phyloP scores from a whole-genome alignment of 2,797 vertebrate species.

The Chaunax sp. region DNA sequence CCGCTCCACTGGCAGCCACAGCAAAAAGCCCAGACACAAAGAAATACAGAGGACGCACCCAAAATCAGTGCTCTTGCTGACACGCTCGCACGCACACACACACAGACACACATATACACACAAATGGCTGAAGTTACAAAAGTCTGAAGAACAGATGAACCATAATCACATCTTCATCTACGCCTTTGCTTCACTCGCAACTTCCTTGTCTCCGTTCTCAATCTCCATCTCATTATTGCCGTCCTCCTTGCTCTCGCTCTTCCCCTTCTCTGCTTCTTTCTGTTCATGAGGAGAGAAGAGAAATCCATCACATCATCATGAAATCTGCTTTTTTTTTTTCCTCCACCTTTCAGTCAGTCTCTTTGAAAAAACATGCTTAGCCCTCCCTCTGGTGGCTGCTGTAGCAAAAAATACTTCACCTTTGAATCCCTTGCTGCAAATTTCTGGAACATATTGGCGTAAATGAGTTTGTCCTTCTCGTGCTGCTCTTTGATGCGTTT shows the following conservation, averaged over 20 bases:
- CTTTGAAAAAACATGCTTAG: neutral
- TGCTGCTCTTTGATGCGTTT: slow-evolving; percentile 92
- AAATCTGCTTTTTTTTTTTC: neutral
- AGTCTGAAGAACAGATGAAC: slow-evolving; percentile 66
- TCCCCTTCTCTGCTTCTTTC: slow-evolving; percentile 74
- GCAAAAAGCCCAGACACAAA: slow-evolving; percentile 61
- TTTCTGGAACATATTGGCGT: slow-evolving; percentile 98
- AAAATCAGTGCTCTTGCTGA: slow-evolving; percentile 54
- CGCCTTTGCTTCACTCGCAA: slow-evolving; percentile 53
- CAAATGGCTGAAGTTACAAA: slow-evolving; percentile 73
- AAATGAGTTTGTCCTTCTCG: slow-evolving; percentile 94
- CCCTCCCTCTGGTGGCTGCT: slow-evolving; percentile 54
- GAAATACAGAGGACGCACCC: slow-evolving; percentile 52
- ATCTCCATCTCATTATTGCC: slow-evolving; percentile 65
- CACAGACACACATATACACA: too few relatives aligned
- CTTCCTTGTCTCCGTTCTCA: slow-evolving; percentile 63
- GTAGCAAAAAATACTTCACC: slow-evolving; percentile 75
- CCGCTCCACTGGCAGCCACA: slow-evolving; percentile 66
- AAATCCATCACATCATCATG: neutral
- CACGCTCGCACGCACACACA: too few relatives aligned
- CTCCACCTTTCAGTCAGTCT: neutral
- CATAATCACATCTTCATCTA: slow-evolving; percentile 40
- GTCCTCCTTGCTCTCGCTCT: slow-evolving; percentile 59
- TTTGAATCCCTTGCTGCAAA: slow-evolving; percentile 92
- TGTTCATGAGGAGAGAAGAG: slow-evolving; percentile 37